phyloP scores from a whole-genome alignment of 2,888 invertebrate genomes.

The Lithophane leautieri region DNA sequence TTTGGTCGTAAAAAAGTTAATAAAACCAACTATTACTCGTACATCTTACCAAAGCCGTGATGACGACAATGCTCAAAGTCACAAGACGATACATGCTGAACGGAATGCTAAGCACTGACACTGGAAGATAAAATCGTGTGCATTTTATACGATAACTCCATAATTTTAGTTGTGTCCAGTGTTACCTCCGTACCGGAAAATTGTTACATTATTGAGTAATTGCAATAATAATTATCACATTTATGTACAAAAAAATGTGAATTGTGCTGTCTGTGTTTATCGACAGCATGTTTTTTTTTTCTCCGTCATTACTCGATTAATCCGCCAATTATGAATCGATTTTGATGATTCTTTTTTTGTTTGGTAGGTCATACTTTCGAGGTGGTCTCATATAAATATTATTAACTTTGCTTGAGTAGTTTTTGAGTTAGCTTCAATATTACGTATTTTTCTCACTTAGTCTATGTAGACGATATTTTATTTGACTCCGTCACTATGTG shows the following conservation, averaged over 20 bases:
- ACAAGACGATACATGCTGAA: slow-evolving; percentile 57
- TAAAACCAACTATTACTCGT: background rate
- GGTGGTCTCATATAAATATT: too few species aligned
- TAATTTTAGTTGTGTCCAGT: slow-evolving; percentile 15
- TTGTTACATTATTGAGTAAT: slow-evolving; percentile 40
- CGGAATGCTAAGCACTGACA: slow-evolving; percentile 16
- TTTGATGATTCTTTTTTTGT: too few species aligned
- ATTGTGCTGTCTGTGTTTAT: background rate
- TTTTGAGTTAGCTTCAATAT: too few species aligned
- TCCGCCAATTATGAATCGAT: too few species aligned
- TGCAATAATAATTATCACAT: slow-evolving; percentile 6
- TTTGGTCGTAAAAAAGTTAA: background rate
- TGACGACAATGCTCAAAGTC: slow-evolving; percentile 17
- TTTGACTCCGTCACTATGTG: too few species aligned
- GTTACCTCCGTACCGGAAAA: slow-evolving; percentile 67
- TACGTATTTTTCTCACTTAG: too few species aligned
- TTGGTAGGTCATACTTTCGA: too few species aligned
- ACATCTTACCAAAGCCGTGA: slow-evolving; percentile 40
- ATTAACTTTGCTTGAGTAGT: too few species aligned
- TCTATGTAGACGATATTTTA: too few species aligned
- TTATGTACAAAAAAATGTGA: background rate
- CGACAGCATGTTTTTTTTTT: too few species aligned
- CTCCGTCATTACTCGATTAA: too few species aligned
- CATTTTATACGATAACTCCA: slow-evolving; percentile 15
- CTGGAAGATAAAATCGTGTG: background rate